Evolutionary conservation across 2,113 vertebrate genomes (phyloP).

Genomic region (Elachura formosa): DNA sequence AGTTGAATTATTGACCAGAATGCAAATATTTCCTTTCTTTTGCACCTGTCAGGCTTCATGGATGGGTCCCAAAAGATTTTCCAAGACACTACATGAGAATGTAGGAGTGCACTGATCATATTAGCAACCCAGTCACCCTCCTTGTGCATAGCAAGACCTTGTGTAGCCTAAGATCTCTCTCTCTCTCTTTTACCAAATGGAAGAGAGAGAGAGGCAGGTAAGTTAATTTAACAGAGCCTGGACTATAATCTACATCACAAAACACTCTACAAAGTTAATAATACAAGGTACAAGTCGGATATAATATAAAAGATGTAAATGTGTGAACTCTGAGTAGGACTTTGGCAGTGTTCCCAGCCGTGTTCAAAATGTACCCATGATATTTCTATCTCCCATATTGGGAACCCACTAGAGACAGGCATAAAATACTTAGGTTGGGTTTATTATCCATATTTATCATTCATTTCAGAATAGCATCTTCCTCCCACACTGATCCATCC

Average conservation of each 20-base stretch:
- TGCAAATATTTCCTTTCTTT: neutral
- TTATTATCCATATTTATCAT: slow-evolving; percentile 55
- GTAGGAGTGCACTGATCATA: neutral
- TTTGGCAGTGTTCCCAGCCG: slow-evolving; percentile 38
- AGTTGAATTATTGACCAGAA: neutral
- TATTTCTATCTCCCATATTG: slow-evolving; percentile 56
- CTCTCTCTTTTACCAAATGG: neutral
- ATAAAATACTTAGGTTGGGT: slow-evolving; percentile 43
- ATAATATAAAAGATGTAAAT: slow-evolving; percentile 61
- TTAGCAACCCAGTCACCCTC: neutral
- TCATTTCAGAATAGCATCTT: slow-evolving; percentile 57
- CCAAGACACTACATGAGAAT: neutral
- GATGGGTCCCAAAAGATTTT: neutral
- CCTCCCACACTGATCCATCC: slow-evolving; percentile 29
- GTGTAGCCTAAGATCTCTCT: neutral
- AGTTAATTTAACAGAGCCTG: slow-evolving; percentile 22
- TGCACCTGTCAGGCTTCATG: neutral
- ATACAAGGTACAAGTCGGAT: slow-evolving; percentile 50
- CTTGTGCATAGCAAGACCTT: neutral
- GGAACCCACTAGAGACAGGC: slow-evolving; percentile 38
- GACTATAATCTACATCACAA: slow-evolving; percentile 28
- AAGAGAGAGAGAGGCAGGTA: neutral
- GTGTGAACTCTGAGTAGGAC: slow-evolving; percentile 62
- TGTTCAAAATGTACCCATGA: slow-evolving; percentile 62
- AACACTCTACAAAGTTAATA: slow-evolving; percentile 49